A percentile compares a stretch with the other conserved stretches of the same genome.
These are phyloP conservation scores for Xestoiulus laeticollis DNA, from an alignment of 2,888 invertebrate genomes.

Conservation along the genomic window DNA sequence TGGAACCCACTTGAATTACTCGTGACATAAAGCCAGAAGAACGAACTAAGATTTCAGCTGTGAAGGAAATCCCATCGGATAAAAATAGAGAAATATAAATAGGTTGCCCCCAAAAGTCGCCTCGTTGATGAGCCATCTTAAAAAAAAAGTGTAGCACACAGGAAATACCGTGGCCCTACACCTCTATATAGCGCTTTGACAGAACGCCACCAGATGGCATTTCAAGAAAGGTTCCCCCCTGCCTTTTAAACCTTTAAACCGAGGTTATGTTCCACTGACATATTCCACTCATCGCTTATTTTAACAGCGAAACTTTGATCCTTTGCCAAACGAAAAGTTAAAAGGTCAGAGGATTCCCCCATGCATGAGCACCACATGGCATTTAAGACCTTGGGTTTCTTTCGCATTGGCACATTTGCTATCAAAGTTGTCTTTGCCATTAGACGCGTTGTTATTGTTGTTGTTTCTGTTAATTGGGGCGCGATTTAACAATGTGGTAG, in stretches of 20 bases:
- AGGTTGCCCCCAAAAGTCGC: constrained; percentile 23
- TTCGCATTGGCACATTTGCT: not conserved
- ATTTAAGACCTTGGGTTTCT: not conserved
- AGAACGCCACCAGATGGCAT: constrained; percentile 9
- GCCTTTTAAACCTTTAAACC: not conserved
- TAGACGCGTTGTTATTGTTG: not conserved
- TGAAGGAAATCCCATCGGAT: not conserved
- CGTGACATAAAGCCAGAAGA: not conserved
- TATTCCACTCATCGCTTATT: constrained; percentile 26
- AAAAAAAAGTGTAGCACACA: not conserved
- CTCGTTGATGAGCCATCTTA: constrained; percentile 16
- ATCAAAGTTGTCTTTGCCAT: not conserved
- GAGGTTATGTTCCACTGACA: constrained; percentile 9
- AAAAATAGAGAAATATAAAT: constrained; percentile 26
- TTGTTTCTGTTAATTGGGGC: not conserved
- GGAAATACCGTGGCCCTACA: not conserved
- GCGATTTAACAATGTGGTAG: not conserved
- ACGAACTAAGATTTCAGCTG: not conserved
- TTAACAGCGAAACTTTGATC: constrained; percentile 26
- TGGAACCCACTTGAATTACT: not conserved
- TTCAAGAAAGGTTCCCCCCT: not conserved
- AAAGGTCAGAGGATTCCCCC: not conserved
- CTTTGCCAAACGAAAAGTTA: not conserved
- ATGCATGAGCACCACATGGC: not conserved
- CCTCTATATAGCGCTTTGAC: not conserved